Base-by-base conservation (phyloP, 2,797 vertebrate species). In the Florisuga fusca region DNA sequence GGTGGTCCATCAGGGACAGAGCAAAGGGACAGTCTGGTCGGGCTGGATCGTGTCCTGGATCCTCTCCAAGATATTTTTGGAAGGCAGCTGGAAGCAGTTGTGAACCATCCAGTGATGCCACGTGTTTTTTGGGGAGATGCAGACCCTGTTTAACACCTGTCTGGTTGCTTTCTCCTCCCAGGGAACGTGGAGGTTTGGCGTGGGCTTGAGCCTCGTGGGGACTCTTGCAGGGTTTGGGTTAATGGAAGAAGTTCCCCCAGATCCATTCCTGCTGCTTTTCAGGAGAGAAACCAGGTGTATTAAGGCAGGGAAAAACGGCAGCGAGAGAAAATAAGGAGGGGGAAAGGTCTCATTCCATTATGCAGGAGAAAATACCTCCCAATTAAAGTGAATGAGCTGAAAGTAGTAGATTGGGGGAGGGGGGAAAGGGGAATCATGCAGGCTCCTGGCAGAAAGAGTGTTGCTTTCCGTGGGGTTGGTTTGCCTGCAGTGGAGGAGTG, bases 341-440 rank as follows among this genome's bases (percentile, higher is more conserved):
- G 73, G 93, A 72, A 88, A 73, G 63, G 76, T 72, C 93, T 93
- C 34, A 18, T 91, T 87, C 88, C 83, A 63, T 97, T 95, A 93
- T 87, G 71, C 46, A 16, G 75, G 75, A 95, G 86, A 92, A 95
- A 95, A 94, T 92, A 76, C 61, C 33, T 75, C 87, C 71, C 90
- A 85, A 64, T 92, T 95, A 92, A 96, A 86, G 89, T 50, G 89
- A 94, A 87, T 68, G 68, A 90, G 55, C 66, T 89, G 75, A 71
- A 94, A 95, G 90, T 48, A 43, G 81, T 75, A 55, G n/a, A 19
- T 36, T 58, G 26, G 21, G 46, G 61, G 79, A 26, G 57, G 31
- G 45, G 43, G 58, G 45, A 76, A 74, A 75, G 34, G 54, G 34
- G 69, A 12, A 26, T 27, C 1, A 1, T 55, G 43, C 41, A 29